Base-by-base conservation (phyloP, 2,888 invertebrate species). In the Nomada flava region DNA sequence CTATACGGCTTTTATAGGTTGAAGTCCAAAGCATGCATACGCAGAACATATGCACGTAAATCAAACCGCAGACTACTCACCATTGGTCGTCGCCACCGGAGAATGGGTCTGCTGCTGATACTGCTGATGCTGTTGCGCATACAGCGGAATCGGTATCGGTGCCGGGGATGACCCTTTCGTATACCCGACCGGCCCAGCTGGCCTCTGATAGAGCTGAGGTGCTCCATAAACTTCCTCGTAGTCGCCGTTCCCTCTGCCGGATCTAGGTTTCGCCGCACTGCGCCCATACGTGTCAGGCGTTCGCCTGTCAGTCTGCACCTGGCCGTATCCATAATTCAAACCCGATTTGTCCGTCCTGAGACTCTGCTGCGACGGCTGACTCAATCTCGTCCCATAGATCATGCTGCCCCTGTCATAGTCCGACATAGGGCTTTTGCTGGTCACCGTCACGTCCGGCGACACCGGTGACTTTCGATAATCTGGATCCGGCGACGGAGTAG, bases 221-320 rank as follows among this genome's bases (percentile, higher is more conserved):
- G 85, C 89, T 10, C 93, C 91, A 91, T 96, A 97, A 26, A 97
- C 96, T 89, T 97, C 97, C 94, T 97, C 97, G 90, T 97, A 97
- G 91, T 97, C 97, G 0, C 95, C 95, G 36, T 93, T 93, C 9
- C 91, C 92, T 85, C 94, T 94, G 74, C 91, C 92, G 5, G 87
- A 94, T 13, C 94, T 92, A 15, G 92, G 94, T 93, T 94, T 95
- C 86, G 94, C 94, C 86, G 94, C 94, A 53, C 91, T 92, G 15
- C 91, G 89, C 0, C 97, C 97, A 90, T 98, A 98, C 15, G 97
- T 97, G 90, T 98, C 98, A 0, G 97, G 97, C 0, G 97, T 97
- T 86, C 97, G 95, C 86, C 97, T 95, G 91, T 98, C 97, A 36
- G 95, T 90, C 47, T 86, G 87, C 13, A 13, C 67, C 47, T 91